A percentile compares a stretch with the other conserved stretches of the same genome.
phyloP scores from a whole-genome alignment of 2,888 invertebrate species.

The Andrena haemorrhoa region DNA sequence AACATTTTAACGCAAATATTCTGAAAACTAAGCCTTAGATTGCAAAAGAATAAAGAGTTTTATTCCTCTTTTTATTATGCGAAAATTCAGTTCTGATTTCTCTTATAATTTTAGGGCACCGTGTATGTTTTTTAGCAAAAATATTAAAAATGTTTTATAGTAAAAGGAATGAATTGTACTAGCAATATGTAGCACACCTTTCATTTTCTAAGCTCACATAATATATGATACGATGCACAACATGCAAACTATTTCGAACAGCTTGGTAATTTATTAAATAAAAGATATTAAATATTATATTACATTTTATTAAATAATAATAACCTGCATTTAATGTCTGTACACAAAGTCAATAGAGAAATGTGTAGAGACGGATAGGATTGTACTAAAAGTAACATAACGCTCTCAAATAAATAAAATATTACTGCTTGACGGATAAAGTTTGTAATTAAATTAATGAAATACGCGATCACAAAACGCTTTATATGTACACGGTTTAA shows the following conservation, averaged over 20 bases:
- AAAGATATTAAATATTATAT: neutral
- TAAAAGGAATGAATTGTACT: neutral
- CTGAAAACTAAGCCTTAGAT: neutral
- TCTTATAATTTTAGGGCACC: neutral
- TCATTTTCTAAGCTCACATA: neutral
- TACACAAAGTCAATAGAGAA: neutral
- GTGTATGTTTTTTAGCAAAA: neutral
- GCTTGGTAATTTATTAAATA: neutral
- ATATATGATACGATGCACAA: neutral
- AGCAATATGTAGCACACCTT: neutral
- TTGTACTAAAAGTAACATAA: conserved; percentile 1
- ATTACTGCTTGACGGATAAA: neutral
- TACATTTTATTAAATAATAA: neutral
- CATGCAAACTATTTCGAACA: neutral
- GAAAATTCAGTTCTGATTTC: neutral
- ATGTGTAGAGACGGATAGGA: neutral
- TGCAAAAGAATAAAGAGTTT: neutral
- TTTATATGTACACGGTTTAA: neutral
- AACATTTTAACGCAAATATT: neutral
- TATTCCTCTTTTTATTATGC: neutral
- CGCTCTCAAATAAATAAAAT: neutral
- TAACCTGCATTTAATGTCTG: neutral
- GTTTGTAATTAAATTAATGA: neutral
- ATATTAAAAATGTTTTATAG: neutral
- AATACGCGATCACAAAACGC: neutral